Conservation (phyloP, 2,113 vertebrate species). For the Nycticryphes semicollaris region DNA sequence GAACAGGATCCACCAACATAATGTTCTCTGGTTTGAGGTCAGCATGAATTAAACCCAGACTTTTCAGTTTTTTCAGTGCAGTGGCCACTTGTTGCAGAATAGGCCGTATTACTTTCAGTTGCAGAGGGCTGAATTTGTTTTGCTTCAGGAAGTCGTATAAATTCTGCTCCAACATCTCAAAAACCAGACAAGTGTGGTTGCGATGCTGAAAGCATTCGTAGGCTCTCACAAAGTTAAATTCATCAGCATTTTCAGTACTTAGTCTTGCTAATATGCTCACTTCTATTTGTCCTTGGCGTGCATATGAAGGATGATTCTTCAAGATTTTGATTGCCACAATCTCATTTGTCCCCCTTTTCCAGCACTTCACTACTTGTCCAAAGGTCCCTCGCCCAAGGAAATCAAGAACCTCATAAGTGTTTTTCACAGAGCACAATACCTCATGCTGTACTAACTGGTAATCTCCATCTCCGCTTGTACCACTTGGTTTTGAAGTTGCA, state of each 20-base stretch:
- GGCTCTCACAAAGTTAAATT: constrained; percentile 96
- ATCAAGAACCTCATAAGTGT: constrained; percentile 97
- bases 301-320: constrained; percentile 98
- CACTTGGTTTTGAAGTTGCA: constrained; percentile 80
- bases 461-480: constrained; percentile 88
- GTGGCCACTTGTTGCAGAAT: constrained; percentile 98
- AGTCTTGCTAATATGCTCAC: constrained; percentile 95
- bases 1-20: constrained; percentile 98
- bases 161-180: constrained; percentile 99
- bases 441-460: constrained; percentile 98
- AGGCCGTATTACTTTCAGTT: constrained; percentile 96
- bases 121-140: constrained; percentile 98
- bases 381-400: constrained; percentile 98
- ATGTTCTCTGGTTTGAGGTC: constrained; percentile 99
- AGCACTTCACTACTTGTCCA: constrained; percentile 98
- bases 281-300: constrained; percentile 97
- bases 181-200: constrained; percentile 96
- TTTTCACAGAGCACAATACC: constrained; percentile 95
- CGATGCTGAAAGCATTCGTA: constrained; percentile 98
- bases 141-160: constrained; percentile 98
- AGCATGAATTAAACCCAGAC: constrained; percentile 97
- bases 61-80: constrained; percentile 97
- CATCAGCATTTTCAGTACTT: constrained; percentile 95
- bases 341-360: constrained; percentile 95
- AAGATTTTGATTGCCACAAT: constrained; percentile 97